Base-by-base conservation (phyloP, 2,113 vertebrate species). In the Pagrus major region DNA sequence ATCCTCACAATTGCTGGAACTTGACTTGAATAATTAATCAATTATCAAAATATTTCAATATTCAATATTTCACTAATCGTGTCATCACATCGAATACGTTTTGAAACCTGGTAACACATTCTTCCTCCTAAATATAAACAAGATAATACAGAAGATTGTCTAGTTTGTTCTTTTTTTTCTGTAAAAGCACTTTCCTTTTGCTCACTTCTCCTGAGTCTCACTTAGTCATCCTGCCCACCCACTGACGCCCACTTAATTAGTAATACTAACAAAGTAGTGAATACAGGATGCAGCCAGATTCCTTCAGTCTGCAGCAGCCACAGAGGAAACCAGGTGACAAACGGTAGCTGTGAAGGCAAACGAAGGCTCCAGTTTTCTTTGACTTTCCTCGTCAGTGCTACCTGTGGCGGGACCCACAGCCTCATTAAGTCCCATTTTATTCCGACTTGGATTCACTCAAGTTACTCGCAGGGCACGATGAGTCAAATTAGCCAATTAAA, bases 181-280 rank as follows among this genome's bases (percentile, higher is more conserved):
- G 49, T 31, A 4, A 72, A n/a, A 63, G 2, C 29, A 3, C 68
- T 52, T 42, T 69, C 8, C 16, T 35, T 73, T 56, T 71, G 64
- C 67, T 71, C 55, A 46, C 65, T 68, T 47, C 60, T 66, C 49
- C 27, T 21, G 10, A 78, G 61, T 82, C 76, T 77, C 63, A 73
- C 71, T 82, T 81, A 82, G 76, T 85, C 88, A 85, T 83, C 59
- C 78, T 66, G 51, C 74, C 74, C 71, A 68, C 74, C 68, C 56
- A 42, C 61, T 42, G 44, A 83, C 77, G 60, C 73, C 80, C 71
- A 72, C 81, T 76, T 78, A 56, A 88, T 78, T 78, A 80, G 54
- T 78, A 85, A 78, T 69, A 71, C 75, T 72, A 37, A 33, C 25
- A 67, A 46, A 64, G 8, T 46, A 41, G 56, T 78, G 25, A 70